phyloP scores from a whole-genome alignment of 1,140 invertebrate species.

The Papilio glaucus region DNA sequence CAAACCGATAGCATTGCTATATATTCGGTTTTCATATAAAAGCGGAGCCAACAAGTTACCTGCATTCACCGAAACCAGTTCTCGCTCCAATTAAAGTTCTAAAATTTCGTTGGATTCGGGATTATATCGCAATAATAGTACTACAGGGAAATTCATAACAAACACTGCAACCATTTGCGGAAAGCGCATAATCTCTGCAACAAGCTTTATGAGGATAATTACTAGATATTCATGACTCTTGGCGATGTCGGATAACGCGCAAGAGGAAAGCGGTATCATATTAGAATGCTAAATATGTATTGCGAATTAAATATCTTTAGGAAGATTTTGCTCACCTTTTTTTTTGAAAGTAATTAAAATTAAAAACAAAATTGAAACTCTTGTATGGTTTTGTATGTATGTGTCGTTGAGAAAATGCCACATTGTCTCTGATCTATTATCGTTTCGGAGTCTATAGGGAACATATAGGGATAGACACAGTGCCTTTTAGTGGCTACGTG shows the following conservation, averaged over 20 bases:
- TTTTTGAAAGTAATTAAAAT: neutral
- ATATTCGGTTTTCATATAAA: neutral
- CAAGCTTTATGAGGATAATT: constrained; percentile 34
- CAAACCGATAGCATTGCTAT: neutral
- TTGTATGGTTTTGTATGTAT: no score
- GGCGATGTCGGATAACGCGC: constrained; percentile 24
- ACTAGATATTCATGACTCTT: constrained; percentile 33
- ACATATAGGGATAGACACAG: no score
- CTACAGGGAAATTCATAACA: constrained; percentile 34
- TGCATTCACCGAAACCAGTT: constrained; percentile 1
- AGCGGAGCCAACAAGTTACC: neutral
- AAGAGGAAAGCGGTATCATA: constrained; percentile 26
- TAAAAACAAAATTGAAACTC: neutral
- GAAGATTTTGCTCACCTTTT: neutral
- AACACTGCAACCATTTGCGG: constrained; percentile 31
- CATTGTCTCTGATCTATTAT: neutral
- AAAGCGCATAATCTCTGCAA: constrained; percentile 34
- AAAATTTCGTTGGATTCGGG: constrained; percentile 30
- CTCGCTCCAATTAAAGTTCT: constrained; percentile 31
- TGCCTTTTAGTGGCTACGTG: no score
- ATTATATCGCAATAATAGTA: constrained; percentile 27
- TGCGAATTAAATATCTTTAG: neutral
- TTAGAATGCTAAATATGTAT: constrained; percentile 26
- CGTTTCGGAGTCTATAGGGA: neutral
- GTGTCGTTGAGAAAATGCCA: no score